phyloP scores from a whole-genome alignment of 1,140 invertebrate genomes.

The Thaumetopoea pityocampa region DNA sequence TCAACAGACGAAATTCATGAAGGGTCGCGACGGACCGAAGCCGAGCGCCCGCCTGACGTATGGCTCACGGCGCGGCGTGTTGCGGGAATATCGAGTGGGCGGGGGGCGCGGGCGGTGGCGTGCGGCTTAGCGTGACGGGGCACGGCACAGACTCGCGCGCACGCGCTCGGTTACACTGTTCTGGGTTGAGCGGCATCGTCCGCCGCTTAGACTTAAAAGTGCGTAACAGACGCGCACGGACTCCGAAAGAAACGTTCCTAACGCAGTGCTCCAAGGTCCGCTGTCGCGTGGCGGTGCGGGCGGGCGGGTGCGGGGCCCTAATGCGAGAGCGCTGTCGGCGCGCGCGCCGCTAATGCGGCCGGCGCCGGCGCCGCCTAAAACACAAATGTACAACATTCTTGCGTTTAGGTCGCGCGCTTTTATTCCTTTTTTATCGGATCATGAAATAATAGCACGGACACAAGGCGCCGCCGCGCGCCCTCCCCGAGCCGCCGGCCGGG shows the following conservation, averaged over 20 bases:
- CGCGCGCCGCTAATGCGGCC: constrained; percentile 56
- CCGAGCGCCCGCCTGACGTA: too few relatives aligned
- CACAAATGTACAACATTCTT: constrained; percentile 65
- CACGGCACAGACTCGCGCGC: too few relatives aligned
- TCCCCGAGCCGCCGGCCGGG: constrained; percentile 5
- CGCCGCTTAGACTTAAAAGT: too few relatives aligned
- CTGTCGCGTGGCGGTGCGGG: neutral
- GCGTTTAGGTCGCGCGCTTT: constrained; percentile 56
- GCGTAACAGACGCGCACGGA: too few relatives aligned
- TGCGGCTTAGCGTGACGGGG: neutral
- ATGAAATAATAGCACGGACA: constrained; percentile 62
- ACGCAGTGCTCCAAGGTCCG: too few relatives aligned
- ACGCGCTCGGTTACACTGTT: too few relatives aligned
- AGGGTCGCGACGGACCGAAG: constrained; percentile 24
- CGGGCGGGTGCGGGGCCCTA: constrained; percentile 31
- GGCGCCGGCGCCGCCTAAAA: constrained; percentile 68
- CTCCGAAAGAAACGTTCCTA: too few relatives aligned
- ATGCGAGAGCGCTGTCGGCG: constrained; percentile 56
- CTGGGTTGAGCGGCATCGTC: too few relatives aligned
- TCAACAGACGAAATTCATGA: constrained; percentile 35
- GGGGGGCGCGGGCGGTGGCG: constrained; percentile 27
- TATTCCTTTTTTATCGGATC: constrained; percentile 70
- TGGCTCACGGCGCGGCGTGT: too few relatives aligned
- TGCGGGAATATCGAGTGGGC: constrained; percentile 64
- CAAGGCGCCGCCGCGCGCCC: constrained; percentile 46